A percentile compares a stretch with the other conserved stretches of the same genome.
These are phyloP conservation scores for Zosterops lateralis DNA, from an alignment of 2,113 vertebrate genomes.

Conservation along the genomic window DNA sequence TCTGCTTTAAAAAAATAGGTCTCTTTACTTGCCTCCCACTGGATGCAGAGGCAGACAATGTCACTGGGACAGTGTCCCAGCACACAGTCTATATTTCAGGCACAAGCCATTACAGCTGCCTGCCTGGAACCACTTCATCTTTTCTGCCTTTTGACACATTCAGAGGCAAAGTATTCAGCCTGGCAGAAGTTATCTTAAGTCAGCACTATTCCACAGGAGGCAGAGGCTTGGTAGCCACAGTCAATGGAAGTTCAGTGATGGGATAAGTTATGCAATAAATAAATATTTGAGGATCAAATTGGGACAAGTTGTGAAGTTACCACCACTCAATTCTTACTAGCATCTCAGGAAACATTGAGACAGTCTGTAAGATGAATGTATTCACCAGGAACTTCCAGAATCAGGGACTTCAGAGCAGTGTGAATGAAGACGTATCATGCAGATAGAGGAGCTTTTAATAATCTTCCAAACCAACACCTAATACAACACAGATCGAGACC, in stretches of 20 bases:
- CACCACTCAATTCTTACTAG: not conserved
- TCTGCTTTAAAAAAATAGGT: not conserved
- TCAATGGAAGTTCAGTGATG: not conserved
- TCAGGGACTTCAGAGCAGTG: not conserved
- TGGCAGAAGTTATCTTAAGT: not conserved
- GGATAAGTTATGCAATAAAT: not conserved
- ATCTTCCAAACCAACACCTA: not conserved
- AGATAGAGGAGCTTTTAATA: not conserved
- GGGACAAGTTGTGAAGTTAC: not conserved
- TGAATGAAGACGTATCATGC: not conserved
- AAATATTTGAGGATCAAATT: not conserved
- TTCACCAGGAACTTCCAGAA: not conserved
- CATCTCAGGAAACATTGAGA: not conserved
- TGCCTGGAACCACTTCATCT: not conserved
- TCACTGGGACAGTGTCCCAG: not conserved
- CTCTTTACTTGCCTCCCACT: not conserved
- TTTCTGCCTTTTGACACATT: not conserved
- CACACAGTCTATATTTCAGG: not conserved
- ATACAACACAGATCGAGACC: not conserved
- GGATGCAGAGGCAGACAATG: not conserved
- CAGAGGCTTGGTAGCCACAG: not conserved
- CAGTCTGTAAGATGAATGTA: accelerated
- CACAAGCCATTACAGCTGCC: not conserved
- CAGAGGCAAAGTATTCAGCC: not conserved
- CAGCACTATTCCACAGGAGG: not conserved